These are phyloP conservation scores for Montipora foliosa DNA, from an alignment of 64 coral and sea anemone species.

Conservation along the genomic window DNA sequence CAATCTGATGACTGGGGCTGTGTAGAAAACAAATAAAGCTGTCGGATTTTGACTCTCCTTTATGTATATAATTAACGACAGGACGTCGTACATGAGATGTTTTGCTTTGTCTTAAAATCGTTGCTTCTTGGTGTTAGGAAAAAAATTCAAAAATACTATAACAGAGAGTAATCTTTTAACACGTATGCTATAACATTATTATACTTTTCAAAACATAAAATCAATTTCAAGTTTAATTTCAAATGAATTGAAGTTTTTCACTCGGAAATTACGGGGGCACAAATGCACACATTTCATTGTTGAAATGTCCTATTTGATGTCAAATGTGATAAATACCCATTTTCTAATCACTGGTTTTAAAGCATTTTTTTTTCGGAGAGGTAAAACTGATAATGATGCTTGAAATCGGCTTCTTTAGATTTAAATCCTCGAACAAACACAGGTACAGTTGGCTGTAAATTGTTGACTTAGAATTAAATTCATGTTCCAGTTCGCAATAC, in stretches of 20 bases:
- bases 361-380: no score
- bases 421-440: no score
- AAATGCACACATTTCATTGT: not conserved
- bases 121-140: not conserved
- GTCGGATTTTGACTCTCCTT: not conserved
- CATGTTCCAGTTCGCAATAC: no score
- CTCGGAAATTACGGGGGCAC: not conserved
- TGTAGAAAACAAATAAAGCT: slow-evolving; percentile 30
- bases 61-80: slow-evolving; percentile 3
- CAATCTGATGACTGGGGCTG: not conserved
- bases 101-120: not conserved
- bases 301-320: no score
- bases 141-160: not conserved
- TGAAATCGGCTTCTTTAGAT: no score
- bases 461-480: no score
- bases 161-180: not conserved
- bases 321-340: not conserved
- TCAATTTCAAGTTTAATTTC: no score
- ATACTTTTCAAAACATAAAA: no score
- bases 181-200: no score
- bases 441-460: no score
- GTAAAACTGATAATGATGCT: no score
- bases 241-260: not conserved
- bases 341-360: not conserved
- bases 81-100: not conserved